A percentile compares a stretch with the other conserved stretches of the same genome.
Evolutionary conservation across 1,140 invertebrate species (phyloP).

Genomic region (Meteorus sp.): DNA sequence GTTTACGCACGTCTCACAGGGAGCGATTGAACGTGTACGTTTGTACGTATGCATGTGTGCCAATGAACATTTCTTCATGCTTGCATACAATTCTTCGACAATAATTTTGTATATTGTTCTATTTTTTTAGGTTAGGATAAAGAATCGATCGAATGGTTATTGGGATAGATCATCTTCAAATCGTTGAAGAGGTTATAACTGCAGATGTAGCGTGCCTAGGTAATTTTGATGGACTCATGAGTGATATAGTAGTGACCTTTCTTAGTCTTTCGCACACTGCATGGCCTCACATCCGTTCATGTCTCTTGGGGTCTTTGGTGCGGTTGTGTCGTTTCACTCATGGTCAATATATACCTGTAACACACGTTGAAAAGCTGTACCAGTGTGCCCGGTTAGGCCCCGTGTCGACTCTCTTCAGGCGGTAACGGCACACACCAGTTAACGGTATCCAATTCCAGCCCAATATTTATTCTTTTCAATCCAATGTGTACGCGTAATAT

Average conservation of each 20-base stretch:
- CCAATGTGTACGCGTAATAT: conserved; percentile 7
- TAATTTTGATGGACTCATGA: neutral
- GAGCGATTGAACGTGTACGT: neutral
- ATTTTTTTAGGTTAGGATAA: neutral
- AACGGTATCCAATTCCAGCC: conserved; percentile 54
- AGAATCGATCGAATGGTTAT: neutral
- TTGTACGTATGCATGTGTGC: neutral
- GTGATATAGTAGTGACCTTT: conserved; percentile 9
- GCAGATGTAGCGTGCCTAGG: neutral
- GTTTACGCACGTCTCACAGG: neutral
- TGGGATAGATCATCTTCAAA: neutral
- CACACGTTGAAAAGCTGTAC: conserved; percentile 13
- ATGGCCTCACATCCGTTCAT: conserved; percentile 12
- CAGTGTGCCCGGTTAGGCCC: conserved; percentile 24
- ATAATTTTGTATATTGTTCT: neutral
- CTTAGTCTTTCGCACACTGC: too few relatives aligned
- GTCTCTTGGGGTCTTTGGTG: neutral
- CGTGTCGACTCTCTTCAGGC: conserved; percentile 53
- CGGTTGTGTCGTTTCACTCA: neutral
- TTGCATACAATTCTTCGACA: too few relatives aligned
- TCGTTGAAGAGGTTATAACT: neutral
- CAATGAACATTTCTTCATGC: too few relatives aligned
- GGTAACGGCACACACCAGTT: conserved; percentile 58
- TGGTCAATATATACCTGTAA: conserved; percentile 2
- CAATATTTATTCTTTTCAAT: conserved; percentile 56